These are phyloP conservation scores for Phalacrocorax pelagicus DNA, from an alignment of 2,113 vertebrate genomes.

Conservation along the genomic window DNA sequence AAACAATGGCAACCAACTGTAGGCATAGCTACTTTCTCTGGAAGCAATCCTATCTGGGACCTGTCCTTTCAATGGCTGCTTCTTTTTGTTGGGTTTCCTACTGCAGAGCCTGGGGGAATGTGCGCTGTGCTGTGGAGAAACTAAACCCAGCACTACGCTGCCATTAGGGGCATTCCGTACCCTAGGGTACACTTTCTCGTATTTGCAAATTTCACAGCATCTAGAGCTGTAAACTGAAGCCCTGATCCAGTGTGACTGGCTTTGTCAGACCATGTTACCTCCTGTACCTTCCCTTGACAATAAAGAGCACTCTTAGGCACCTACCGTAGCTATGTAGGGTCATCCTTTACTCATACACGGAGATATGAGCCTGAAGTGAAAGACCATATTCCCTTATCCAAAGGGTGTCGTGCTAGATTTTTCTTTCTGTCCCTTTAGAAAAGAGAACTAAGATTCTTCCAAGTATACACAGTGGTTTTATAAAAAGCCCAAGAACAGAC, in stretches of 20 bases:
- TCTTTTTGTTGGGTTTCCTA: background rate
- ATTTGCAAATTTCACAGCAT: background rate
- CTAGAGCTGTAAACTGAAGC: background rate
- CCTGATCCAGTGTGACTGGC: background rate
- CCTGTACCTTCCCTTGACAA: background rate
- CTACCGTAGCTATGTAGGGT: background rate
- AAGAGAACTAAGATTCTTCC: background rate
- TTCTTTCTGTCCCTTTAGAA: background rate
- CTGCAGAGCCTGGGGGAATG: background rate
- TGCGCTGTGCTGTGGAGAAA: background rate
- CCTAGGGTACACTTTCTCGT: background rate
- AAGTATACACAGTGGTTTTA: background rate
- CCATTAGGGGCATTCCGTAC: background rate
- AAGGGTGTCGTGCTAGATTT: background rate
- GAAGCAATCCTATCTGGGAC: background rate
- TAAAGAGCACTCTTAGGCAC: background rate
- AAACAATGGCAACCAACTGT: background rate
- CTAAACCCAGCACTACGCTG: background rate
- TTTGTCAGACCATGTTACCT: background rate
- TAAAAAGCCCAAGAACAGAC: background rate
- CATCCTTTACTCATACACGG: background rate
- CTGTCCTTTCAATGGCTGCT: background rate
- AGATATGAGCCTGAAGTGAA: background rate
- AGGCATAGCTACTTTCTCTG: background rate
- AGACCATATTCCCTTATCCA: background rate